Percentiles rank a stretch among this genome's conserved stretches.
Evolutionary conservation across 2,113 vertebrate species (phyloP).

Genomic region (Telmatochromis brachygnathus): DNA sequence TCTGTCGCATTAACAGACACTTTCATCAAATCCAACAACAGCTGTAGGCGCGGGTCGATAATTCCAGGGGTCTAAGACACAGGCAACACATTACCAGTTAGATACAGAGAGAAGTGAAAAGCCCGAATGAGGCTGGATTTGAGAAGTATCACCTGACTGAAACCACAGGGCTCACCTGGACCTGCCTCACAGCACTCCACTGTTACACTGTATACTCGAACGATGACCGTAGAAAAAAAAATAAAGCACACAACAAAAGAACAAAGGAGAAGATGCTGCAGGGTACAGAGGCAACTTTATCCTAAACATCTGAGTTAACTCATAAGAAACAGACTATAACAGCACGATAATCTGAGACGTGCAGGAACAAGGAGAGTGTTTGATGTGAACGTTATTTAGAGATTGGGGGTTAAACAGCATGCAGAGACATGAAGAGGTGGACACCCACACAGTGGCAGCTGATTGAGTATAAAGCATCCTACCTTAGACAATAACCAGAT

Average conservation of each 20-base stretch:
- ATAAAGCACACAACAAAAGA: not conserved
- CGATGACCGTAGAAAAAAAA: not conserved
- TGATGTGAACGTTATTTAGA: not conserved
- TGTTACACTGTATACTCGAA: not conserved
- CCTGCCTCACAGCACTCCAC: not conserved
- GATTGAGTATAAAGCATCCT: not conserved
- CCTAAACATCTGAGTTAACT: not conserved
- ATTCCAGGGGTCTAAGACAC: not conserved
- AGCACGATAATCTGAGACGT: not conserved
- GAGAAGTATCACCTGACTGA: not conserved
- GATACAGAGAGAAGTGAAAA: not conserved
- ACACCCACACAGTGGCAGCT: not conserved
- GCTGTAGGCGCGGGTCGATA: not conserved
- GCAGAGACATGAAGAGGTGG: not conserved
- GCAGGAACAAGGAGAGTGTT: not conserved
- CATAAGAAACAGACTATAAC: not conserved
- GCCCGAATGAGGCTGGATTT: not conserved
- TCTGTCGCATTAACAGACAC: not conserved
- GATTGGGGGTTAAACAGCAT: not conserved
- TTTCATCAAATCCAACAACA: not conserved
- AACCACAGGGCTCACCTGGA: not conserved
- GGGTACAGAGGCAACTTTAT: not conserved
- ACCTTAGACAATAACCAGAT: not conserved
- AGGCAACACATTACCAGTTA: not conserved
- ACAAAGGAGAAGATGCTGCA: not conserved